These are phyloP conservation scores for Copidosoma aretas DNA, from an alignment of 2,888 invertebrate genomes.

Conservation along the genomic window DNA sequence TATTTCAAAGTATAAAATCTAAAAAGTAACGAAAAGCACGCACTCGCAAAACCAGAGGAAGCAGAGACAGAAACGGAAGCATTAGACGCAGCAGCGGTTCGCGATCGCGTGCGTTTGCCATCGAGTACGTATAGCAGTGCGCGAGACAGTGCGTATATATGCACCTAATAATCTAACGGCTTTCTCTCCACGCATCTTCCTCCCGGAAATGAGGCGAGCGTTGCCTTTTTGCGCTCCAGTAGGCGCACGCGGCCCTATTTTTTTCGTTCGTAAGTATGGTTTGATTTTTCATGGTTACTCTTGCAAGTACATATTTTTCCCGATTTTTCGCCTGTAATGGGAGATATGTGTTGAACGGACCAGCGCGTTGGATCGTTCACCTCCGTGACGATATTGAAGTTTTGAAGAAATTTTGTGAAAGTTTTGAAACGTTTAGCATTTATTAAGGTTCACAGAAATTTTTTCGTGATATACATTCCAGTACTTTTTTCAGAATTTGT, in stretches of 20 bases:
- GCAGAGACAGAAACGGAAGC: neutral
- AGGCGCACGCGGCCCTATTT: conserved; percentile 3
- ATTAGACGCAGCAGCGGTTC: neutral
- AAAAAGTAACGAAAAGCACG: conserved; percentile 16
- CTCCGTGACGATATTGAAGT: too few species aligned
- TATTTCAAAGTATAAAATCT: conserved; percentile 20
- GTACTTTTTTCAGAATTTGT: too few species aligned
- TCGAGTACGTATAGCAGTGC: conserved; percentile 1
- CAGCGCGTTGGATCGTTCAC: too few species aligned
- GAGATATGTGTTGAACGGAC: too few species aligned
- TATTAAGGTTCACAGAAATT: too few species aligned
- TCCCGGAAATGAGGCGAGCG: conserved; percentile 27
- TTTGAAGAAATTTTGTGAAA: too few species aligned
- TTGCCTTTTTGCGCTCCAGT: conserved; percentile 26
- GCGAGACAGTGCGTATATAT: conserved; percentile 5
- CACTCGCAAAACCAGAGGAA: conserved; percentile 13
- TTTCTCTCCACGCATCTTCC: conserved; percentile 33
- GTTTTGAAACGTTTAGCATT: too few species aligned
- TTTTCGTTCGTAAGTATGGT: neutral
- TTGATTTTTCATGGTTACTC: too few species aligned
- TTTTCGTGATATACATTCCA: too few species aligned
- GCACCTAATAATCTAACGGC: conserved; percentile 18
- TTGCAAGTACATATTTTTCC: too few species aligned
- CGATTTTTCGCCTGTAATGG: too few species aligned
- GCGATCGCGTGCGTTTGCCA: neutral